These are phyloP conservation scores for Chelidonichthys spinosus DNA, from an alignment of 2,797 vertebrate genomes.

Conservation along the genomic window DNA sequence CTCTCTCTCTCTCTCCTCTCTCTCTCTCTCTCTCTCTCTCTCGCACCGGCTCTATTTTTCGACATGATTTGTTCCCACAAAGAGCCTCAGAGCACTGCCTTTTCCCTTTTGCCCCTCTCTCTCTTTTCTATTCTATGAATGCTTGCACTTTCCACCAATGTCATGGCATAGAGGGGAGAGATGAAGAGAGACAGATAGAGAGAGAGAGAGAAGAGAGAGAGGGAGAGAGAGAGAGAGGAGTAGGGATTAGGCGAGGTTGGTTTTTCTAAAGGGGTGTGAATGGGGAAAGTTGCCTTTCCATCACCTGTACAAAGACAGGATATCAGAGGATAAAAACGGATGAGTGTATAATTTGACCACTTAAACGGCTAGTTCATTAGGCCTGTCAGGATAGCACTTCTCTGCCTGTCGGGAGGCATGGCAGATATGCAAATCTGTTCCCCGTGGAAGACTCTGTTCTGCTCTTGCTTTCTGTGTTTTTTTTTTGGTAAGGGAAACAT, in stretches of 20 bases:
- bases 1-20: conserved; percentile 24
- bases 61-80: conserved; percentile 86
- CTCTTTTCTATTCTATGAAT: conserved; percentile 69
- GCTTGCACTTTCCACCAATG: conserved; percentile 78
- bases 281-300: conserved; percentile 83
- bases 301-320: conserved; percentile 82
- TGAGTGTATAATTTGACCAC: conserved; percentile 85
- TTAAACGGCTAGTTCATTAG: conserved; percentile 83
- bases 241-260: conserved; percentile 70
- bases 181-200: conserved; percentile 51
- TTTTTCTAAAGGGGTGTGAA: conserved; percentile 78
- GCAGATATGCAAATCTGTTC: conserved; percentile 77
- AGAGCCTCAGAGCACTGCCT: conserved; percentile 78
- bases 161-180: conserved; percentile 63
- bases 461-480: conserved; percentile 49
- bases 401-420: conserved; percentile 71
- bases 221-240: conserved; percentile 38
- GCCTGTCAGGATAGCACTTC: conserved; percentile 79
- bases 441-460: conserved; percentile 47
- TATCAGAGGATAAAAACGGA: conserved; percentile 81
- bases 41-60: conserved; percentile 79
- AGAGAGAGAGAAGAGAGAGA: conserved; percentile 23
- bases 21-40: conserved; percentile 54
- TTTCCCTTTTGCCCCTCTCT: conserved; percentile 67
- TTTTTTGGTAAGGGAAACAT: conserved; percentile 33